Evolutionary conservation across 2,113 vertebrate species (phyloP), one percentile per base, ranked within the genome.

Genomic region (Periophthalmus modestus): DNA sequence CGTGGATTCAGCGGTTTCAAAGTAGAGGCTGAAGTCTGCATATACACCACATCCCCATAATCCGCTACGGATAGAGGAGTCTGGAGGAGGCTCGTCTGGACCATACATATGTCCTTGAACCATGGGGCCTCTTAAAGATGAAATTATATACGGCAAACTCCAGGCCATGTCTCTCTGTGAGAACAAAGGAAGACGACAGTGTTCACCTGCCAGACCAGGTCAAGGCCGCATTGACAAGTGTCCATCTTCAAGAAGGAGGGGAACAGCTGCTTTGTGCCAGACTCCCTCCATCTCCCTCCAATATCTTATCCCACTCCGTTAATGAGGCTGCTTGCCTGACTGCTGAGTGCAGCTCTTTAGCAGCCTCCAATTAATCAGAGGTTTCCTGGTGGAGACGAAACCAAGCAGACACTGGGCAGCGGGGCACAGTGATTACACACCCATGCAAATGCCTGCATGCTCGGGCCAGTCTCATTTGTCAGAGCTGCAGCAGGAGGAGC

Each of bases 301-400:
- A 61, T 7, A 65, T 57, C 75, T 75, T 52, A 59, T 52, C 79
- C 73, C 82, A 78, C 81, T 80, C 71, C 82, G 75, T 89, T 93
- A 90, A 92, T 90, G 85, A 91, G 87, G 70, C 87, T 28, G 77
- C 79, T 73, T 84, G 82, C 79, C 85, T 79, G 80, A 85, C 87
- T 89, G 86, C 90, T 85, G 87, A 90, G 81, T 75, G 86, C 73
- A 74, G 85, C 79, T 89, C 85, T 92, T 92, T 87, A 92, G 85
- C 87, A 55, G 81, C 59, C 67, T 73, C 77, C 86, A 89, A 92
- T 93, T 93, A 92, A 93, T 92, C 90, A 89, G 87, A 87, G 74
- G 71, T 89, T 91, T 90, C 89, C 82, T 86, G 59, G 82, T 74
- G 12, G 83, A 87, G 84, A 89, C 66, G 73, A 88, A 89, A 80